Base-by-base conservation (phyloP, 2,797 vertebrate species). In the Mus caroli region DNA sequence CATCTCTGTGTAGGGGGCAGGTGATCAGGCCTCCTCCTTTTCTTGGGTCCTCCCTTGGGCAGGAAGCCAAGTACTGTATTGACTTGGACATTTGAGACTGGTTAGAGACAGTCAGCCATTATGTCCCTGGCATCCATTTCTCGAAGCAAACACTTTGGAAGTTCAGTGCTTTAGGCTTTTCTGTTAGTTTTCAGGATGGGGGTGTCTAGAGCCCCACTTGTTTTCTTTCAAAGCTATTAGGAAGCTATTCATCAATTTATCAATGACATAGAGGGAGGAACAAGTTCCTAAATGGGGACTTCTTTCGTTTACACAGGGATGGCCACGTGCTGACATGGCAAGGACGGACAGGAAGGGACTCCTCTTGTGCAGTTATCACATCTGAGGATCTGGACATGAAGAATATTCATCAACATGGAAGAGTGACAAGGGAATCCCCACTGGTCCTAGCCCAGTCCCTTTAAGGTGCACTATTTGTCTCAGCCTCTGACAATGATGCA, bases 301-400 rank as follows among this genome's bases (percentile, higher is more conserved):
- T 56, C 52, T 75, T 78, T 46, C 46, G n/a, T 79, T 79, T 26
- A 15, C 2, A 26, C 62, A 58, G 75, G 62, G 37, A 40, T 8
- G 11, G 12, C 14, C 1, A 5, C 31, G 3, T 50, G 43, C 17
- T 0, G 0, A n/a, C 22, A 22, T n/a, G n/a, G 62, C 12, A 12
- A 31, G 6, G 50, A 24, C 20, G 1, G 6, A 19, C 11, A 4
- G 0, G 10, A 37, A 37, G 15, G 62, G 15, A 13, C 19, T 71
- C 7, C 46, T 46, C 6, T 3, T 50, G 43, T 37, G 6, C 62
- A 5, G 3, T 34, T 20, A 26, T 46, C 28, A n/a, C 24, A 26
- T 7, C 90, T 84, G 34, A 34, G 3, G 6, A 26, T 26, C 28
- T 34, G 26, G 2, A 75, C 40, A 26, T 50, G 31, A 50, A 88